Evolutionary conservation across 2,888 invertebrate species (phyloP).

Genomic region (Athetis lepigone): DNA sequence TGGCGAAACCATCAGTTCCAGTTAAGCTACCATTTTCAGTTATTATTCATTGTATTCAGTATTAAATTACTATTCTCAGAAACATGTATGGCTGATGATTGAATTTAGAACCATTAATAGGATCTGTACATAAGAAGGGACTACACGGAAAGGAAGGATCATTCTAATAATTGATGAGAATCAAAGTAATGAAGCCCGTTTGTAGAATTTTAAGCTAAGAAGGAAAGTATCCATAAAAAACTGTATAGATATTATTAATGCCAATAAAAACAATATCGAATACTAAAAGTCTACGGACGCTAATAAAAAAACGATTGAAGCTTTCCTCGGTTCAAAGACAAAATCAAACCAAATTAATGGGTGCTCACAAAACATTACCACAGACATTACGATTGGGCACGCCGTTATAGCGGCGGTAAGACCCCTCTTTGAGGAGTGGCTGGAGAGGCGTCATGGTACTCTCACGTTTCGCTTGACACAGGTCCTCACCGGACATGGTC

Average conservation of each 20-base stretch:
- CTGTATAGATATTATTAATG: background rate
- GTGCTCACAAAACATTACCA: slow-evolving; percentile 2
- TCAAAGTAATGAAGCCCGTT: background rate
- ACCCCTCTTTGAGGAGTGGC: too few relatives aligned
- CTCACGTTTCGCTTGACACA: too few relatives aligned
- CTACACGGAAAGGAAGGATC: background rate
- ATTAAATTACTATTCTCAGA: slow-evolving; percentile 29
- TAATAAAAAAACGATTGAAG: background rate
- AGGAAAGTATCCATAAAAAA: background rate
- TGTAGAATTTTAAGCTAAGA: background rate
- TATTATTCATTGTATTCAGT: slow-evolving; percentile 59
- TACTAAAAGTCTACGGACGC: background rate
- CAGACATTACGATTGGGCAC: too few relatives aligned
- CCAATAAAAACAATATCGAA: background rate
- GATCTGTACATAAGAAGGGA: background rate
- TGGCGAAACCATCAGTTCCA: slow-evolving; percentile 61
- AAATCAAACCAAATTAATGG: slow-evolving; percentile 13
- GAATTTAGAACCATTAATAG: slow-evolving; percentile 21
- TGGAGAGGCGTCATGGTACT: too few relatives aligned
- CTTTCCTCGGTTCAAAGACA: background rate
- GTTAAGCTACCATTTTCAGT: slow-evolving; percentile 57
- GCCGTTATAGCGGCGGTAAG: too few relatives aligned
- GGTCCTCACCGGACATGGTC: too few relatives aligned
- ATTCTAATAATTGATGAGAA: background rate
- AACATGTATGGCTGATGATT: slow-evolving; percentile 19